Evolutionary conservation across 2,113 vertebrate genomes (phyloP).

Genomic region (Cisticola juncidis): DNA sequence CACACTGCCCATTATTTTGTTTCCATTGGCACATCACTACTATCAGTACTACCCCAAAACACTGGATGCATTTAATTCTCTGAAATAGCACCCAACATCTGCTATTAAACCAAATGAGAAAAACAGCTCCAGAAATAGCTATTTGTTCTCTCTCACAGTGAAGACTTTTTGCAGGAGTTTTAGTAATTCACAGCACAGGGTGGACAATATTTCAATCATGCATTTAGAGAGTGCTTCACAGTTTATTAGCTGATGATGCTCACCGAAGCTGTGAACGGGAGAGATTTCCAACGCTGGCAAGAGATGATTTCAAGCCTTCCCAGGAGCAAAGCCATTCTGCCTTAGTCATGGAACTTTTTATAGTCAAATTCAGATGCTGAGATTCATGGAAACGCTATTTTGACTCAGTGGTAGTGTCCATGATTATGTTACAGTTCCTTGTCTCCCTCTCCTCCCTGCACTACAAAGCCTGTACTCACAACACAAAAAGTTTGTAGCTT

Average conservation of each 20-base stretch:
- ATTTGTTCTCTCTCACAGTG: background rate
- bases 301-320: background rate
- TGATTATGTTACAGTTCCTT: background rate
- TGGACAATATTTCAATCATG: constrained; percentile 14
- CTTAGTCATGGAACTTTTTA: background rate
- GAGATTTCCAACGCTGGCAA: background rate
- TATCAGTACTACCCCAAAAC: background rate
- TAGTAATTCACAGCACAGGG: background rate
- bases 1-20: background rate
- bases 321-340: background rate
- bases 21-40: background rate
- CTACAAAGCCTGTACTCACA: background rate
- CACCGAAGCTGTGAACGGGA: background rate
- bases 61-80: background rate
- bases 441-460: background rate
- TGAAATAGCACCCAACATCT: background rate
- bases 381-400: background rate
- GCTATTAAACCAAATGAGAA: constrained; percentile 3
- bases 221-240: background rate
- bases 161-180: background rate
- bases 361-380: background rate
- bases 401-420: background rate
- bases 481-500: background rate
- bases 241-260: background rate
- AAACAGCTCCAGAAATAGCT: background rate